phyloP scores from a whole-genome alignment of 2,888 invertebrate species.

The Sinohyriopsis cumingii region DNA sequence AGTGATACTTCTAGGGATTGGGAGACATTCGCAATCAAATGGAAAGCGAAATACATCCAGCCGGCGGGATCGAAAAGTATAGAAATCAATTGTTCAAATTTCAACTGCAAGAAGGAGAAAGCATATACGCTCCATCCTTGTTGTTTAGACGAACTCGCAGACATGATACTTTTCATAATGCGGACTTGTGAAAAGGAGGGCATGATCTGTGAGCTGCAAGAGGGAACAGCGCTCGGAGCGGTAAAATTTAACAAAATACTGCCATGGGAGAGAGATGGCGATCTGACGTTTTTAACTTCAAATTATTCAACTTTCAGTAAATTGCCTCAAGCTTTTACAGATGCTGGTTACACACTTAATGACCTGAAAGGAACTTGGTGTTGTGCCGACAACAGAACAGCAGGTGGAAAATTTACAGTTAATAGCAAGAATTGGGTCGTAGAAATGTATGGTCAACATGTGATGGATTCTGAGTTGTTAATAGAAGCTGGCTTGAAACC shows the following conservation, averaged over 20 bases:
- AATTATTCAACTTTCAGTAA: slow-evolving; percentile 45
- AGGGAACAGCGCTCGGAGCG: slow-evolving; percentile 66
- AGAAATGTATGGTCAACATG: slow-evolving; percentile 61
- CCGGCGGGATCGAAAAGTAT: background rate
- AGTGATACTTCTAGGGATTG: slow-evolving; percentile 9
- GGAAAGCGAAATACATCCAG: slow-evolving; percentile 26
- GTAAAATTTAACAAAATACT: slow-evolving; percentile 64
- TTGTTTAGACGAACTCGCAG: slow-evolving; percentile 50
- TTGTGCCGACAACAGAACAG: slow-evolving; percentile 40
- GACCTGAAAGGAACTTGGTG: slow-evolving; percentile 22
- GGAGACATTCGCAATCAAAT: slow-evolving; percentile 24
- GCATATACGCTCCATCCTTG: slow-evolving; percentile 52
- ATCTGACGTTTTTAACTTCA: slow-evolving; percentile 47
- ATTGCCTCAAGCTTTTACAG: slow-evolving; percentile 20
- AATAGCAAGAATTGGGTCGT: slow-evolving; percentile 44
- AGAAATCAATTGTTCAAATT: background rate
- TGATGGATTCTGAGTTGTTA: slow-evolving; percentile 49
- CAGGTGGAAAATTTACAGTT: slow-evolving; percentile 48
- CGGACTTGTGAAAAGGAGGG: slow-evolving; percentile 42
- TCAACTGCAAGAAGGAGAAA: slow-evolving; percentile 1
- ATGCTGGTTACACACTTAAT: slow-evolving; percentile 25
- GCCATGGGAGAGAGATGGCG: slow-evolving; percentile 68
- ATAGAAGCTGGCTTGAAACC: slow-evolving; percentile 31
- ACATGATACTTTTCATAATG: slow-evolving; percentile 44
- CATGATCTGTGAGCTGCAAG: slow-evolving; percentile 59